Base-by-base conservation (phyloP, 2,797 vertebrate genomes). In the Sebastes dallii region DNA sequence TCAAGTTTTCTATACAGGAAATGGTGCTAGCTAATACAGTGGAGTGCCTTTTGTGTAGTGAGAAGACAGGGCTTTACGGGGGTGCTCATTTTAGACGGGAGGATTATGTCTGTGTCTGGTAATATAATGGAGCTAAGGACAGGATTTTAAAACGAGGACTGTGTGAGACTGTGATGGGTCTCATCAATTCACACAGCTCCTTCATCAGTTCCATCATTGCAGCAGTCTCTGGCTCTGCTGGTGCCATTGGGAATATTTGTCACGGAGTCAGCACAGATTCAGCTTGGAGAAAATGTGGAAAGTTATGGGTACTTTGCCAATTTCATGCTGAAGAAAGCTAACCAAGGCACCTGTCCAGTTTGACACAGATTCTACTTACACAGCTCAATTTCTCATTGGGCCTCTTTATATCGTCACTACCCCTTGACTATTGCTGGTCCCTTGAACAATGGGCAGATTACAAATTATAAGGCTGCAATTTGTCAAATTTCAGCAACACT, bases 141-240 rank as follows among this genome's bases (percentile, higher is more conserved):
- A 76, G 75, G 61, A 68, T 86, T 72, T 78, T 68, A 46, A 81
- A 77, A 66, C 5, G 60, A 46, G 71, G 32, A 66, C 67, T 7
- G 10, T 55, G 66, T 13, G 61, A 71, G 68, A 77, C 60, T 55
- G 78, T 73, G 69, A 75, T 73, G 56, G 68, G 58, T 77, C 72
- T 55, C 77, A 89, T 90, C 87, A 89, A 81, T 83, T 80, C 72
- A 75, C 50, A 72, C 30, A 46, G 65, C 67, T 78, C 61, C 80
- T 78, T 84, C 78, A 83, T 85, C 77, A 59, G 61, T 77, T 73
- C 72, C 60, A 80, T 85, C 77, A 77, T 24, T 14, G 52, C 64
- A 50, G 72, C 66, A 58, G 75, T 59, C 54, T 29, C 30, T 39
- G 30, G 70, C 30, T 36, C 66, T 72, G 77, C 77, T 18, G 24